phyloP scores from a whole-genome alignment of 2,113 vertebrate species.

The Pseudopodoces humilis region DNA sequence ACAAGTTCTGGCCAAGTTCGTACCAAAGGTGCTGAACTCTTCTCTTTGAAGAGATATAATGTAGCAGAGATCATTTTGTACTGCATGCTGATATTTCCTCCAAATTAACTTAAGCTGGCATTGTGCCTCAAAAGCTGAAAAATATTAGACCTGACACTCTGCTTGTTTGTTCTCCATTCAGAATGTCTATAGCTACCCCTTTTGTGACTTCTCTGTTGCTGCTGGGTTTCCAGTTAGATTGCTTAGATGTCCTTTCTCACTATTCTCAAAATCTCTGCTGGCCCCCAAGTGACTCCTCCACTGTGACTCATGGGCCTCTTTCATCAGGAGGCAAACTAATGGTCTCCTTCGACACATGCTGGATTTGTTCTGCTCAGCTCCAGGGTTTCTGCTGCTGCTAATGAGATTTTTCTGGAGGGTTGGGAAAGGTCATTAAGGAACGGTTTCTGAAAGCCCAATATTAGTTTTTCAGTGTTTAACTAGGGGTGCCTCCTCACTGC shows the following conservation, averaged over 20 bases:
- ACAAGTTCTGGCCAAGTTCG: neutral
- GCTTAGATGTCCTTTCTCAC: conserved; percentile 14
- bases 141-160: neutral
- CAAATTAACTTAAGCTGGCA: conserved; percentile 15
- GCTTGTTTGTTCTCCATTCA: conserved; percentile 30
- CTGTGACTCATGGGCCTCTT: conserved; percentile 33
- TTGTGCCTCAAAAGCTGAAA: conserved; percentile 18
- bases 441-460: conserved; percentile 62
- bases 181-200: neutral
- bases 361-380: conserved; percentile 9
- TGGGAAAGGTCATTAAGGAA: conserved; percentile 63
- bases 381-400: conserved; percentile 46
- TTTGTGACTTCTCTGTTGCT: conserved; percentile 5
- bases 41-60: neutral
- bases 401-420: conserved; percentile 66
- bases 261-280: conserved; percentile 17
- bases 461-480: conserved; percentile 65
- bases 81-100: conserved; percentile 12
- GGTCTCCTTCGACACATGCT: neutral
- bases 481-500: neutral
- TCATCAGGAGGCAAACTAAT: conserved; percentile 48
- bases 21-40: conserved; percentile 16
- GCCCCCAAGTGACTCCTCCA: neutral
- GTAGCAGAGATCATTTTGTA: neutral
- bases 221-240: neutral